Conservation (phyloP, 1,140 invertebrate species). For the Atta colombica region DNA sequence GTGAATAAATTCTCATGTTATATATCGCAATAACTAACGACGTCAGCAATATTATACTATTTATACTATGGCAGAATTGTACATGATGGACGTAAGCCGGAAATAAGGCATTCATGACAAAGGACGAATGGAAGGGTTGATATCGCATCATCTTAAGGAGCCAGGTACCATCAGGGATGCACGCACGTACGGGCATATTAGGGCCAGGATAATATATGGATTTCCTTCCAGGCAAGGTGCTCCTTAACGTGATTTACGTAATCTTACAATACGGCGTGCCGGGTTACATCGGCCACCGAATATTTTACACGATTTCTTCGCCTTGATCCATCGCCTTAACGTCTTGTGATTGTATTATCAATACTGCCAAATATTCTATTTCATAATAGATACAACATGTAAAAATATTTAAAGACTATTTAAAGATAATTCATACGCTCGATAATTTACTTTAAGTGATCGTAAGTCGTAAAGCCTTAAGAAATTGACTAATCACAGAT, state of each 20-base stretch:
- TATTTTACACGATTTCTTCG: slow-evolving; percentile 71
- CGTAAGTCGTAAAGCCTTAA: too few species aligned
- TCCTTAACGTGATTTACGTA: slow-evolving; percentile 85
- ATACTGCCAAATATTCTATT: not conserved
- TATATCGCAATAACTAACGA: not conserved
- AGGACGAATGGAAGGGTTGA: slow-evolving; percentile 77
- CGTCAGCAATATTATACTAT: slow-evolving; percentile 20
- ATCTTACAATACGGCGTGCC: slow-evolving; percentile 83
- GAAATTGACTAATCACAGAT: too few species aligned
- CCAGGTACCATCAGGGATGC: slow-evolving; percentile 81
- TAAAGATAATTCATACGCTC: too few species aligned
- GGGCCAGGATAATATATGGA: slow-evolving; percentile 84
- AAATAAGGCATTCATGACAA: slow-evolving; percentile 81
- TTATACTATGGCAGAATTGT: slow-evolving; percentile 43
- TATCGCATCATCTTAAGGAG: slow-evolving; percentile 81
- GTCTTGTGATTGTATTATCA: not conserved
- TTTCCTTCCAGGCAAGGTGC: slow-evolving; percentile 80
- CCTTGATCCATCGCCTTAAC: slow-evolving; percentile 39
- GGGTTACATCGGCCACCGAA: slow-evolving; percentile 80
- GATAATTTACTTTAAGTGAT: too few species aligned
- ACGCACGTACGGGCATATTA: slow-evolving; percentile 86
- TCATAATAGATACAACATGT: too few species aligned
- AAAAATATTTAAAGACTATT: too few species aligned
- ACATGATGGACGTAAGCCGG: slow-evolving; percentile 79
- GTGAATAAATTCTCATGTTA: slow-evolving; percentile 19